Evolutionary conservation across 2,888 invertebrate species (phyloP).

Genomic region (Himalopsyche tibetana): DNA sequence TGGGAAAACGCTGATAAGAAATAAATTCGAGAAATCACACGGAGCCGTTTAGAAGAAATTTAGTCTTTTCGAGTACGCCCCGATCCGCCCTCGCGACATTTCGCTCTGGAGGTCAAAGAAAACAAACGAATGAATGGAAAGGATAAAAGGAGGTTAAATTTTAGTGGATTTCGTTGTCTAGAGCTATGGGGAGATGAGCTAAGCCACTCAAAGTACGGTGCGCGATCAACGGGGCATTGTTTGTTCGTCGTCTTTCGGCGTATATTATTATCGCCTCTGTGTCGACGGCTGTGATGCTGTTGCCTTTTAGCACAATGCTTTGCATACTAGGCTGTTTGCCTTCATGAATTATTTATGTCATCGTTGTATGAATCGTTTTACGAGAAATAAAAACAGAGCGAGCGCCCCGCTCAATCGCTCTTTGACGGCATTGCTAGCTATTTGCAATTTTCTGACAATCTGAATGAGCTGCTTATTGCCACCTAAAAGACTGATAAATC

Average conservation of each 20-base stretch:
- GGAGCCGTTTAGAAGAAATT: slow-evolving; percentile 40
- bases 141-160: slow-evolving; percentile 49
- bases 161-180: slow-evolving; percentile 60
- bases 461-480: slow-evolving; percentile 29
- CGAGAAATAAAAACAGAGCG: slow-evolving; percentile 53
- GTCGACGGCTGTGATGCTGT: slow-evolving; percentile 48
- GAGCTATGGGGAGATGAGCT: slow-evolving; percentile 49
- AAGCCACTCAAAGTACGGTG: slow-evolving; percentile 31
- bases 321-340: slow-evolving; percentile 56
- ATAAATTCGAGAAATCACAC: slow-evolving; percentile 39
- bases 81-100: slow-evolving; percentile 47
- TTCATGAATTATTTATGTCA: slow-evolving; percentile 61
- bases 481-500: neutral
- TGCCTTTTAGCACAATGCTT: slow-evolving; percentile 46
- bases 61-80: slow-evolving; percentile 44
- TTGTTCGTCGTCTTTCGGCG: slow-evolving; percentile 52
- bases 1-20: slow-evolving; percentile 25
- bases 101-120: slow-evolving; percentile 41
- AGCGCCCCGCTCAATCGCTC: slow-evolving; percentile 48
- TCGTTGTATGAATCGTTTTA: slow-evolving; percentile 50
- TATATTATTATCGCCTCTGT: slow-evolving; percentile 48
- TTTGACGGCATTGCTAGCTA: slow-evolving; percentile 53
- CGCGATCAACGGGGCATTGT: slow-evolving; percentile 40
- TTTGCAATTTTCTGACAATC: slow-evolving; percentile 49
- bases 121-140: slow-evolving; percentile 44